These are phyloP conservation scores for Alloscopus bannaensis DNA, from an alignment of 2,888 invertebrate species.

Conservation along the genomic window DNA sequence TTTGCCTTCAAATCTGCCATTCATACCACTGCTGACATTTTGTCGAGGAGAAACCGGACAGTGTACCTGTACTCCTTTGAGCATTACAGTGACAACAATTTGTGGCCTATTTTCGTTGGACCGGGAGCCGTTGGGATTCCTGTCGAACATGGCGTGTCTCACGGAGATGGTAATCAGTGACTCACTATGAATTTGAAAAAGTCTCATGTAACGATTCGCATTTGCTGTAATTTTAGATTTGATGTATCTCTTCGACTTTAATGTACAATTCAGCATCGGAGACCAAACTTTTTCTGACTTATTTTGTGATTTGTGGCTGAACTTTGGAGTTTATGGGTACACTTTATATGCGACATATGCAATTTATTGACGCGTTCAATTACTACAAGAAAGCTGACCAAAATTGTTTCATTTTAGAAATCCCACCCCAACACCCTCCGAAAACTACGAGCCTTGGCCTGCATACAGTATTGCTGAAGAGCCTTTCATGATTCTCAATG, in stretches of 20 bases:
- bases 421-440: slow-evolving; percentile 5
- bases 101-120: slow-evolving; percentile 14
- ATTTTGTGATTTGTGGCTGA: slow-evolving; percentile 30
- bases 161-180: slow-evolving; percentile 21
- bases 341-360: too few relatives aligned
- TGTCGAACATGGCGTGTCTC: slow-evolving; percentile 8
- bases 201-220: background rate
- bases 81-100: slow-evolving; percentile 16
- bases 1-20: slow-evolving; percentile 28
- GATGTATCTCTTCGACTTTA: slow-evolving; percentile 26
- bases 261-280: background rate
- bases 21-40: slow-evolving; percentile 32
- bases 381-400: too few relatives aligned
- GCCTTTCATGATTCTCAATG: slow-evolving; percentile 27
- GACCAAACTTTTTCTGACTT: slow-evolving; percentile 24
- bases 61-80: slow-evolving; percentile 40
- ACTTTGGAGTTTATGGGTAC: slow-evolving; percentile 35
- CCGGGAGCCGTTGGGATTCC: background rate
- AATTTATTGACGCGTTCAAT: too few relatives aligned
- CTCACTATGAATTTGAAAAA: background rate
- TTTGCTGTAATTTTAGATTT: slow-evolving; percentile 22
- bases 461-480: slow-evolving; percentile 5
- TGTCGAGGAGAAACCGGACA: background rate
- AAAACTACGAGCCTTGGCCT: slow-evolving; percentile 11
- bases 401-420: too few relatives aligned